These are phyloP conservation scores for Aptenodytes patagonicus DNA, from an alignment of 2,113 vertebrate species.

Conservation along the genomic window DNA sequence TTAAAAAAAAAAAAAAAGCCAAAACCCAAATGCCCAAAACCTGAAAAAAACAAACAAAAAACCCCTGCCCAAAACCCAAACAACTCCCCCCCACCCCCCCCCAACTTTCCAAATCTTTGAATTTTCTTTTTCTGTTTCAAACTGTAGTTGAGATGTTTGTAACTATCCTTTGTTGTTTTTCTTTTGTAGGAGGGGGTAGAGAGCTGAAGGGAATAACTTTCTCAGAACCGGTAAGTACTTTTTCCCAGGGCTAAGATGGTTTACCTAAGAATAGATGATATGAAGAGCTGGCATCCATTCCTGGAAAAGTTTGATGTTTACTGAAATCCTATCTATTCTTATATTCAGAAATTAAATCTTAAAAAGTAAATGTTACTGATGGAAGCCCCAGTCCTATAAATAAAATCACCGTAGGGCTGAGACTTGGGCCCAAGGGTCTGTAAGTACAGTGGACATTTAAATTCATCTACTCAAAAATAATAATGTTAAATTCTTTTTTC, in stretches of 20 bases:
- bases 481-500: not conserved
- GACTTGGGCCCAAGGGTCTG: not conserved
- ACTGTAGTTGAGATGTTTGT: not conserved
- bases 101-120: not conserved
- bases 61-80: not conserved
- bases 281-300: not conserved
- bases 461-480: not conserved
- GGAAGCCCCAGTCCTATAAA: not conserved
- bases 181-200: constrained; percentile 65
- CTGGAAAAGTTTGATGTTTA: constrained; percentile 38
- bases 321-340: constrained; percentile 60
- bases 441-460: not conserved
- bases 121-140: not conserved
- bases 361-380: not conserved
- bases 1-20: not conserved
- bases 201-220: constrained; percentile 61
- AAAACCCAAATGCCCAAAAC: not conserved
- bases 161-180: constrained; percentile 37
- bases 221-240: constrained; percentile 60
- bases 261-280: constrained; percentile 20
- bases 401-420: not conserved
- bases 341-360: not conserved
- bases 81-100: not conserved
- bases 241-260: not conserved
- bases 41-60: not conserved